Evolutionary conservation across 2,797 vertebrate genomes (phyloP), one percentile per base, ranked within the genome.

Genomic region (Enteromius afrohamiltoni): DNA sequence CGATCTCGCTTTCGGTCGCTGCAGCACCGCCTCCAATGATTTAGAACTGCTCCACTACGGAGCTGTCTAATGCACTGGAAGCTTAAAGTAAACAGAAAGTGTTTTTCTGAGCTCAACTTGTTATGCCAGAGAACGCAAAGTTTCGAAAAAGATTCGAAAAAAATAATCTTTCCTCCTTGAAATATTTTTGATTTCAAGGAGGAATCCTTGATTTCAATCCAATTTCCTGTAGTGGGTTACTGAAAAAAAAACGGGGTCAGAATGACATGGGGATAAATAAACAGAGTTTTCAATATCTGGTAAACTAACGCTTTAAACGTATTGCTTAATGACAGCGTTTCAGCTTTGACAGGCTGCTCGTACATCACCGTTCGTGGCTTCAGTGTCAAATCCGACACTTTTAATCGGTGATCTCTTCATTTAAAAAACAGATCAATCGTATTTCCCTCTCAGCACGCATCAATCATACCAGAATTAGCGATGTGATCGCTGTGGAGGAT

Each of bases 221-320:
- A n/a, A n/a, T n/a, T 64, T 49, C 42, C 58, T 31, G 19, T 49
- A 21, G 17, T 8, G 9, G 47, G 19, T 6, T 10, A 47, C 37
- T 34, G 19, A 34, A 7, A 10, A 26, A 64, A 17, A 13, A 19
- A 19, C 4, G n/a, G 76, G 55, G 19, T 78, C 45, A 17, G 17
- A 78, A 21, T 77, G 76, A 47, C 17, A 71, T 26, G 26, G 31
- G 34, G 26, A 77, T 64, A 9, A 77, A 58, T 26, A 77, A 64
- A 77, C 58, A 29, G 23, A 40, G 14, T 47, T 47, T 40, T 0
- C 3, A 4, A 16, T 74, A 31, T 55, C 16, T 42, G n/a, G 10
- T 21, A 23, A 62, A 77, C 34, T 77, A 60, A 62, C 45, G n/a
- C 23, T 77, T 77, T 62, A 77, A 77, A 77, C 45, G 75, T 34